Conservation (phyloP, 53 echinoderm and acorn worm species). For the Temnopleurus reevesii region DNA sequence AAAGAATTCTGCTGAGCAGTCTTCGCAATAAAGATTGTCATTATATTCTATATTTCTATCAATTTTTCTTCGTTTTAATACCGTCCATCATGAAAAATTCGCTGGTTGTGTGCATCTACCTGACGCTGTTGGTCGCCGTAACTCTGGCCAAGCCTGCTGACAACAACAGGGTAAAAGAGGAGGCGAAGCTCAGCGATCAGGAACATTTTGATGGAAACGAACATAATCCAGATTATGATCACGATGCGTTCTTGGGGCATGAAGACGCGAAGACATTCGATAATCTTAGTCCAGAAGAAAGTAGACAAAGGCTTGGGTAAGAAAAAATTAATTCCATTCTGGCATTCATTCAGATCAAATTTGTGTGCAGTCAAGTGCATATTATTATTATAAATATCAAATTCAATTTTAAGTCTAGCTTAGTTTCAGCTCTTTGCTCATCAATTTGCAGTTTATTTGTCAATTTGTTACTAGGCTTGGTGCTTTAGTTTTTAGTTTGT, state of each 20-base stretch:
- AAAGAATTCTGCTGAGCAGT: slow-evolving; percentile 6
- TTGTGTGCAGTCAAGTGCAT: too few relatives aligned
- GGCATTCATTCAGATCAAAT: too few relatives aligned
- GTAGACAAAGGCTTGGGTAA: slow-evolving; percentile 72
- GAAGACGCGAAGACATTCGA: slow-evolving; percentile 91
- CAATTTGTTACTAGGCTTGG: too few relatives aligned
- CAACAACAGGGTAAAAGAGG: slow-evolving; percentile 70
- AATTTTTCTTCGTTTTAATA: background rate
- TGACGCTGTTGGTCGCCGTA: slow-evolving; percentile 55
- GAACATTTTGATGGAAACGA: slow-evolving; percentile 79
- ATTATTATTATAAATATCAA: too few relatives aligned
- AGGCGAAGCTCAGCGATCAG: slow-evolving; percentile 72
- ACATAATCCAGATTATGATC: slow-evolving; percentile 91
- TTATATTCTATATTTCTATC: background rate
- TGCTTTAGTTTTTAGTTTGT: too few relatives aligned
- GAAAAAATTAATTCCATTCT: too few relatives aligned
- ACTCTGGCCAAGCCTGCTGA: slow-evolving; percentile 58
- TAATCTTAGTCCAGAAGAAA: slow-evolving; percentile 87
- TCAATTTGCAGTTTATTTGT: too few relatives aligned
- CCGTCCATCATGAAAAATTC: slow-evolving; percentile 27
- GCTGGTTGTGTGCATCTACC: slow-evolving; percentile 39
- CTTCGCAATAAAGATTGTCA: background rate
- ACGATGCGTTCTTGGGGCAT: slow-evolving; percentile 93
- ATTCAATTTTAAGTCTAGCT: too few relatives aligned
- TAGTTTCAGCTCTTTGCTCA: too few relatives aligned